Evolutionary conservation across 2,888 invertebrate genomes (phyloP).

Genomic region (Ellobium chinense): DNA sequence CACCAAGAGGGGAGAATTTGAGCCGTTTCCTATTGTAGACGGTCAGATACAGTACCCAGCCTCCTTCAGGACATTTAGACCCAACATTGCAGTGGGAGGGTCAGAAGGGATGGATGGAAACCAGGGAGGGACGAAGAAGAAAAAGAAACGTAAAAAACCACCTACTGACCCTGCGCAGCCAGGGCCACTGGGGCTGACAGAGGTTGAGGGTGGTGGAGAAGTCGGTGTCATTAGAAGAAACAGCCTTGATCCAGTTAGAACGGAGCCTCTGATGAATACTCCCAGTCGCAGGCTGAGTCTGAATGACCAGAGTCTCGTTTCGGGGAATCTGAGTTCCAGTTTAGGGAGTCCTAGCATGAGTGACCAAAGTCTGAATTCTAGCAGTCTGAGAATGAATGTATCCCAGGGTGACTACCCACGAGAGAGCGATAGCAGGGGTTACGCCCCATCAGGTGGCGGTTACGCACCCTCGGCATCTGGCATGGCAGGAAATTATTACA

Average conservation of each 20-base stretch:
- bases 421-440: not conserved
- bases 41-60: conserved; percentile 32
- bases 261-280: not conserved
- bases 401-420: not conserved
- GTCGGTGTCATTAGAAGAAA: conserved; percentile 21
- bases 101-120: not conserved
- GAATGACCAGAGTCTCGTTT: not conserved
- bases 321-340: not conserved
- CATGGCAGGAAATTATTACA: not conserved
- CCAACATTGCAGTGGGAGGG: not conserved
- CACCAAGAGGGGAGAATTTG: conserved; percentile 17
- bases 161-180: not conserved
- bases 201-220: not conserved
- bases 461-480: not conserved
- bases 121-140: not conserved
- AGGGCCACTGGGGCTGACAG: not conserved
- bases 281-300: not conserved
- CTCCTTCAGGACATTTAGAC: conserved; percentile 29
- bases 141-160: not conserved
- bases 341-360: not conserved
- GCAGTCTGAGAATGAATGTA: not conserved
- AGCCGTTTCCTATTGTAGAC: conserved; percentile 35
- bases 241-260: not conserved
- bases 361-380: not conserved
- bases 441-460: not conserved